Evolutionary conservation across 2,797 vertebrate genomes (phyloP), one percentile per base, ranked within the genome.

Genomic region (Pelodytes ibericus): DNA sequence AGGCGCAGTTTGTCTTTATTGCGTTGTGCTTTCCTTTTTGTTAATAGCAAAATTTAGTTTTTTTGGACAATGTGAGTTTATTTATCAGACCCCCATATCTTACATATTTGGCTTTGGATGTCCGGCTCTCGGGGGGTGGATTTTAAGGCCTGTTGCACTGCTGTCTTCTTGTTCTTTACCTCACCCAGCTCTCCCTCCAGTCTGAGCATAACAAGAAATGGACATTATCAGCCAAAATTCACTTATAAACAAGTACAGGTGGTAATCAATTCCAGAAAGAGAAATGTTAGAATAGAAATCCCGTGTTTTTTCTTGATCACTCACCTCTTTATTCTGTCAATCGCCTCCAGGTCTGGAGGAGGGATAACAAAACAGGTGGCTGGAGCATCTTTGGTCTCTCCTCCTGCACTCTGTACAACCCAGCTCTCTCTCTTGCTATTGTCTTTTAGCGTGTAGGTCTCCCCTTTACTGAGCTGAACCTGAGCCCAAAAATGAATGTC

Each of bases 351-450:
- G 82, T 99, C 95, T 15, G 96, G 95, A 0, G 96, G 93, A 60
- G 94, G 94, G 77, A 99, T 92, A 72, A 86, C 85, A 87, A 99
- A 95, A 65, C 96, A 99, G 80, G 92, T 91, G 33, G 94, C 95
- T 0, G 98, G 98, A 71, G 92, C 92, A 1, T 81, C 85, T 81
- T 91, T 93, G 29, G 88, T 87, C 27, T 83, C 74, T 0, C 94
- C 94, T 1, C 88, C 33, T 0, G 79, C 80, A 58, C 87, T 85
- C 74, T 91, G 83, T 16, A 99, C 81, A 0, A 93, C 84, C 98
- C 97, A 99, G 77, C 92, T 95, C 68, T 94, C 85, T 0, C 36
- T 82, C 80, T 95, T 91, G 3, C 85, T 84, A 85, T 96, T 98
- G 4, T 96, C 95, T 80, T 90, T 90, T 83, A 99, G 86, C 0